Conservation (phyloP, 2,113 vertebrate genomes). For the Alligator sinensis region DNA sequence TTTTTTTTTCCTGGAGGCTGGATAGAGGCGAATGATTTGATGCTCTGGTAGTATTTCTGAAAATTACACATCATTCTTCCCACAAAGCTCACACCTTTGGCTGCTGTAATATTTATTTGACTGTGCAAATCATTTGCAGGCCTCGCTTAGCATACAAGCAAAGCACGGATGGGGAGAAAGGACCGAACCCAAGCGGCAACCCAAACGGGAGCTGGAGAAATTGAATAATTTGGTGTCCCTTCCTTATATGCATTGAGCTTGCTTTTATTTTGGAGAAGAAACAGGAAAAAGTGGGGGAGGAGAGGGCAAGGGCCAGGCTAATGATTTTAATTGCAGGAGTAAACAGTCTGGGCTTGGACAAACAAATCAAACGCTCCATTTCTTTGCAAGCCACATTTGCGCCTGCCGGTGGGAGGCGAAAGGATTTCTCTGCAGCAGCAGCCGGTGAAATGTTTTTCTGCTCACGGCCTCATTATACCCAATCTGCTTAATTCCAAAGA, state of each 20-base stretch:
- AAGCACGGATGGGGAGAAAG: background rate
- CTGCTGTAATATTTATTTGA: background rate
- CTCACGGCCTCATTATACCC: background rate
- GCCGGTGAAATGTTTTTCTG: background rate
- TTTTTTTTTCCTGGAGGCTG: background rate
- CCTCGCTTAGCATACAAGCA: constrained; percentile 10
- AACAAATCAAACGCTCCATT: background rate
- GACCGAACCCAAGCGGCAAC: background rate
- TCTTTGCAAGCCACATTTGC: background rate
- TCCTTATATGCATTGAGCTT: background rate
- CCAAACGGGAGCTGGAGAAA: background rate
- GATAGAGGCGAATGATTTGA: background rate
- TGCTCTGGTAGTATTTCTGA: background rate
- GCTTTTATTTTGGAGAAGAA: background rate
- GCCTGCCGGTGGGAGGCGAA: rapidly evolving
- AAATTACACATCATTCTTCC: constrained; percentile 27
- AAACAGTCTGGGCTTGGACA: rapidly evolving
- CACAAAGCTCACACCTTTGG: background rate
- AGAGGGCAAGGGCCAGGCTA: background rate
- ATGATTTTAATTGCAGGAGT: background rate
- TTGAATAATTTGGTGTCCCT: background rate
- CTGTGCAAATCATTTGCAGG: background rate
- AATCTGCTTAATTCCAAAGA: background rate
- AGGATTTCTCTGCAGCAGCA: background rate
- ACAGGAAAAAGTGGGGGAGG: background rate